Evolutionary conservation across 53 echinoderm and acorn worm genomes (phyloP).

Genomic region (Echinometra lucunter): DNA sequence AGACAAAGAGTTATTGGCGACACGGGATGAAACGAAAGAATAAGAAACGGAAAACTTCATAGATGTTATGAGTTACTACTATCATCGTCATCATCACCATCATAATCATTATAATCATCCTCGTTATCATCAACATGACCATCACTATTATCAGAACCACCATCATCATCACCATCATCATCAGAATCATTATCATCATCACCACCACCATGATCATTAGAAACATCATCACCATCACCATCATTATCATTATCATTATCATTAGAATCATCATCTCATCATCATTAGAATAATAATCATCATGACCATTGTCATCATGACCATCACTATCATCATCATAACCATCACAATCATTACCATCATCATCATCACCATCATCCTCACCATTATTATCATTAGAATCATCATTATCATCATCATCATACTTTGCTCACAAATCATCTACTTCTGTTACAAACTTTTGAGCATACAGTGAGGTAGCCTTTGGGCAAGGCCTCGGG

Average conservation of each 20-base stretch:
- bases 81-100: slow-evolving; percentile 40
- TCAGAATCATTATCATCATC: background rate
- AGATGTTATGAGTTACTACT: too few species aligned
- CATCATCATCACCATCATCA: slow-evolving; percentile 1
- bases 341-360: background rate
- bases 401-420: too few species aligned
- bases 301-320: slow-evolving; percentile 25
- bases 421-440: too few species aligned
- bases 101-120: slow-evolving; percentile 17
- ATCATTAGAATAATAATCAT: slow-evolving; percentile 36
- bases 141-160: background rate
- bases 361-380: too few species aligned
- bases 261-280: slow-evolving; percentile 16
- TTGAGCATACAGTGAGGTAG: too few species aligned
- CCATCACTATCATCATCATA: slow-evolving; percentile 23
- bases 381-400: too few species aligned
- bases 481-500: too few species aligned
- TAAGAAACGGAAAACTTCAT: too few species aligned
- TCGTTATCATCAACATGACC: background rate
- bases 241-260: slow-evolving; percentile 38
- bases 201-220: slow-evolving; percentile 32
- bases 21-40: too few species aligned
- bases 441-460: too few species aligned
- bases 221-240: slow-evolving; percentile 37
- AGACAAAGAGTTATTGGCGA: too few species aligned